phyloP scores from a whole-genome alignment of 2,113 vertebrate species.

The Nipponia nippon region DNA sequence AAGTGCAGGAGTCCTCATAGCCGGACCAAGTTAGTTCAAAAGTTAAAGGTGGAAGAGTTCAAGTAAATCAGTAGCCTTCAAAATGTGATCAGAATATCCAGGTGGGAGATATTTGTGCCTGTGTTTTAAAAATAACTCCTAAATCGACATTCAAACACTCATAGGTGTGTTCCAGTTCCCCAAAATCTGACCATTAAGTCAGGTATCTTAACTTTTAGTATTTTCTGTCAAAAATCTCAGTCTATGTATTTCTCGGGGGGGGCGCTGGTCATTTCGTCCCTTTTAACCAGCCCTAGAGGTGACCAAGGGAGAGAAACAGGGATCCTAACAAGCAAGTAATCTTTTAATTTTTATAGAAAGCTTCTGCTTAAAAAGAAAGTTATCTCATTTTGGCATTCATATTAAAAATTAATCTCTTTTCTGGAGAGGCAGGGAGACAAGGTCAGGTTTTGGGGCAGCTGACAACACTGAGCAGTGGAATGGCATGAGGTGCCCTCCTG shows the following conservation, averaged over 20 bases:
- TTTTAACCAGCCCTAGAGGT: background rate
- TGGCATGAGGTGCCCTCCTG: fast-evolving
- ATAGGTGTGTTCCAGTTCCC: fast-evolving
- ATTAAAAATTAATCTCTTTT: background rate
- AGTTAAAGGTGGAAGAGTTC: background rate
- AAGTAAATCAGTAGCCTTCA: background rate
- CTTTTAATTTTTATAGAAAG: background rate
- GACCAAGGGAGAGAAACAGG: background rate
- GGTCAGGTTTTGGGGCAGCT: background rate
- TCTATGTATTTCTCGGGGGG: background rate
- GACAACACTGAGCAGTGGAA: background rate
- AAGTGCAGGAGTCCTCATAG: background rate
- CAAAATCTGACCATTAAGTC: background rate
- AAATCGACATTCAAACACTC: background rate
- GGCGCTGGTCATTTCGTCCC: fast-evolving
- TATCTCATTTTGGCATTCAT: background rate
- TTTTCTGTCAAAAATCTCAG: background rate
- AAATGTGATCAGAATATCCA: background rate
- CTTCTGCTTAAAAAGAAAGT: background rate
- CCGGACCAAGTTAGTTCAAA: background rate
- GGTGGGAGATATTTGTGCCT: background rate
- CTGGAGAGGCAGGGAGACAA: background rate
- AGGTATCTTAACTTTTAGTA: background rate
- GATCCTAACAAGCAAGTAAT: background rate
- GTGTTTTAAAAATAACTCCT: background rate